phyloP scores from a whole-genome alignment of 37 sponge, comb jelly and placozoan species.

The Spongilla lacustris region DNA sequence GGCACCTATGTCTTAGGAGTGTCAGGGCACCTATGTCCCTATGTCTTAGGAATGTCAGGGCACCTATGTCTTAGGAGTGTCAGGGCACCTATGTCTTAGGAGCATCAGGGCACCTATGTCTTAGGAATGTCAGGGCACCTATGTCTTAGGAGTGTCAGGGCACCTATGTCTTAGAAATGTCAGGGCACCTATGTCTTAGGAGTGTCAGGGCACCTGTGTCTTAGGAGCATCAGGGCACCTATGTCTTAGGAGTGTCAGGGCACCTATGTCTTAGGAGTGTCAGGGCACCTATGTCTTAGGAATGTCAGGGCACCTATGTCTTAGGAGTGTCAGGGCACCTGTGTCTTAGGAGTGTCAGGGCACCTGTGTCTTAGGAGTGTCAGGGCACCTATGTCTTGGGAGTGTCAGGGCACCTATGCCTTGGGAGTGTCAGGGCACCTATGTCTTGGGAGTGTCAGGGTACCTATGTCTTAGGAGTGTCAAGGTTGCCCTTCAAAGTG shows the following conservation, averaged over 20 bases:
- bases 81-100: too few species aligned
- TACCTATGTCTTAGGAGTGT: not conserved
- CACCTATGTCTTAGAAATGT: not conserved
- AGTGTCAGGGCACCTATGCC: not conserved
- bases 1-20: not conserved
- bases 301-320: not conserved
- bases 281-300: too few species aligned
- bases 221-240: not conserved
- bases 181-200: too few species aligned
- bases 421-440: not conserved
- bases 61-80: not conserved
- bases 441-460: too few species aligned
- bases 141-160: too few species aligned
- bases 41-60: too few species aligned
- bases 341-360: too few species aligned
- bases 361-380: not conserved
- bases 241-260: too few species aligned
- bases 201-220: not conserved
- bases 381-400: too few species aligned
- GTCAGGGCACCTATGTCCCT: too few species aligned
- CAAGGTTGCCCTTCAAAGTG: not conserved
- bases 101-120: not conserved
- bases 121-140: not conserved
- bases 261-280: not conserved
- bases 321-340: not conserved